Base-by-base conservation (phyloP, 37 sponge, comb jelly and placozoan genomes). In the Diacarnus erythraeanus region DNA sequence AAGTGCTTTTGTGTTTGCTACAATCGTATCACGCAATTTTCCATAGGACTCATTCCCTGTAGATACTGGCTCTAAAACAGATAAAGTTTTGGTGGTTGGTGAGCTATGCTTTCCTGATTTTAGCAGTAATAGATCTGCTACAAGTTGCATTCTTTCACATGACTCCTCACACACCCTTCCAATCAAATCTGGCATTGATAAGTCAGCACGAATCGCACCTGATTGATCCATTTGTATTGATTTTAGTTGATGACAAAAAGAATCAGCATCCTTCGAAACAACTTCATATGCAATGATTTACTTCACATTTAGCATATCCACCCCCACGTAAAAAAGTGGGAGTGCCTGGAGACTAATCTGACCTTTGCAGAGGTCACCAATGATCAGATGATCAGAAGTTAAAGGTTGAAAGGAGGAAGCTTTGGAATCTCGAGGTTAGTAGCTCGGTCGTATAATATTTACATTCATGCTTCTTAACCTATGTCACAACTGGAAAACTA, bases 1-100 rank as follows among this genome's bases (percentile, higher is more conserved):
- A 10, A 94, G 74, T 0, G 58, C 86, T 39, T 94, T 94, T 23
- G 89, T 84, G 42, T 84, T 90, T 42, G 82, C 86, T 1, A 88
- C 79, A 15, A 94, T 87, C n/a, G 74, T 78, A 56, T 94, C 91
- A 29, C 84, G 34, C 17, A 68, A 76, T 40, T 82, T 86, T 34
- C 58, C 75, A 57, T 64, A 87, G 20, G 83, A 73, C 23, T 69
- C 70, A 26, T 58, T 63, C 3, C 67, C 82, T 29, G 3, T 41
- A 0, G 86, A 44, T 23, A 90, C 51, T 1, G 91, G 91, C 57
- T 90, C 78, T 2, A 94, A 69, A 9, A 29, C 21, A 37, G 69
- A 68, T 35, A 68, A 10, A 20, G 3, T 6, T 3, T 15, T 18
- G 22, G 8, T 27, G 30, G 43, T n/a, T 15, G 72, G 42, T 21